phyloP scores from a whole-genome alignment of 2,888 invertebrate species.

The Andrena hattorfiana region DNA sequence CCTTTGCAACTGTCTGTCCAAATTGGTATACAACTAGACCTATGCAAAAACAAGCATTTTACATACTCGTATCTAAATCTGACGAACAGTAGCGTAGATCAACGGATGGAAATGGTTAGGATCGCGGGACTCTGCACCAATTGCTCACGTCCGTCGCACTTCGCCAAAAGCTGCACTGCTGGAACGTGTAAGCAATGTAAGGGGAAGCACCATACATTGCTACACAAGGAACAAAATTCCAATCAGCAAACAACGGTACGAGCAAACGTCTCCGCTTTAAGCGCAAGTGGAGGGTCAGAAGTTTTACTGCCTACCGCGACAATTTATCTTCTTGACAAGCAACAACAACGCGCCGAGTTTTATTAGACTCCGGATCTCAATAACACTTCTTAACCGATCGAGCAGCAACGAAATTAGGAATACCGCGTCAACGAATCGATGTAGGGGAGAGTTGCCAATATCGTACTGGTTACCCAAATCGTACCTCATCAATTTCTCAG shows the following conservation, averaged over 20 bases:
- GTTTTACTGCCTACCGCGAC: slow-evolving; percentile 29
- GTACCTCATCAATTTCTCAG: too few relatives aligned
- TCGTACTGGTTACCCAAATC: too few relatives aligned
- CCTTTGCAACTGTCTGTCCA: too few relatives aligned
- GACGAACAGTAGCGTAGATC: background rate
- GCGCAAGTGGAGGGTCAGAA: background rate
- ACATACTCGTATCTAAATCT: background rate
- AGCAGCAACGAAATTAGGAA: background rate
- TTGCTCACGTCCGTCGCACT: background rate
- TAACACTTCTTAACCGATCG: slow-evolving; percentile 29
- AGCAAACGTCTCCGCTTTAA: background rate
- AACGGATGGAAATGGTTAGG: background rate
- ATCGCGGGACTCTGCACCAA: background rate
- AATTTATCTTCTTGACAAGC: background rate
- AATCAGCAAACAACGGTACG: background rate
- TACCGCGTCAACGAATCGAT: background rate
- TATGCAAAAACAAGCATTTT: background rate
- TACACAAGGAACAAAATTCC: background rate
- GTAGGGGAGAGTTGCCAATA: too few relatives aligned
- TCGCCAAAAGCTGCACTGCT: background rate
- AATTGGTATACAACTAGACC: background rate
- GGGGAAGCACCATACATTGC: background rate
- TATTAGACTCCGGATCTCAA: slow-evolving; percentile 36
- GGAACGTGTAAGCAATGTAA: background rate
- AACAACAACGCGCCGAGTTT: slow-evolving; percentile 7